Evolutionary conservation across 2,797 vertebrate genomes (phyloP).

Genomic region (Gadopsis marmoratus): DNA sequence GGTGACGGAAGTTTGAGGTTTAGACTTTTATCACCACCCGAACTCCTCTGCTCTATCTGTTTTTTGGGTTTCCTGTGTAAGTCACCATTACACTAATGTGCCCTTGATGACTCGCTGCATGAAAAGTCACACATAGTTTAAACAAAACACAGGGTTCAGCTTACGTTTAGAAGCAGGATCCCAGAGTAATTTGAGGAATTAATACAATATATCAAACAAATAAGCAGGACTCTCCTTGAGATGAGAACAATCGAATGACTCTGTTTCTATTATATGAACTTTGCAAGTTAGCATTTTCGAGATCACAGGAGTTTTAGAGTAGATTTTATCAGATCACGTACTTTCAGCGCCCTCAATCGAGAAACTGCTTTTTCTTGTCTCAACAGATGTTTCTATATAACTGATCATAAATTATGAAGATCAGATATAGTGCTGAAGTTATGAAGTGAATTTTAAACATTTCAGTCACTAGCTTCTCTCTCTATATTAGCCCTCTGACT

Average conservation of each 20-base stretch:
- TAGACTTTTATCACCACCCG: conserved; percentile 57
- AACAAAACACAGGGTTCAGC: conserved; percentile 7
- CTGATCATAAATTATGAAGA: conserved; percentile 16
- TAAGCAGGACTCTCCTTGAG: neutral
- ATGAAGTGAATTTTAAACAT: conserved; percentile 2
- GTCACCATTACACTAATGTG: conserved; percentile 51
- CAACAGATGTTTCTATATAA: neutral
- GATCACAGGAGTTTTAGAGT: conserved; percentile 33
- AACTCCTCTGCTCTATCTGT: conserved; percentile 56
- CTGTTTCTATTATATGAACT: neutral
- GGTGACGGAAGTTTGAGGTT: conserved; percentile 75
- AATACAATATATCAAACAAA: neutral
- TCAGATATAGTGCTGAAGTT: neutral
- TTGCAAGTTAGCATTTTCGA: conserved; percentile 15
- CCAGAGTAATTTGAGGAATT: neutral
- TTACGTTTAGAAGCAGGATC: neutral
- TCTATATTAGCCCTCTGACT: conserved; percentile 39
- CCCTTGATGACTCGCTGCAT: conserved; percentile 42
- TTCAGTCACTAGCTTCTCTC: conserved; percentile 42
- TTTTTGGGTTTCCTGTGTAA: conserved; percentile 74
- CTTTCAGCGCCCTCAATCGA: conserved; percentile 7
- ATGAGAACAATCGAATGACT: conserved; percentile 6
- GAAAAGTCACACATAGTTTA: conserved; percentile 21
- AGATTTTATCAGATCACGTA: conserved; percentile 44
- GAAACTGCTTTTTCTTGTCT: neutral